A percentile compares a stretch with the other conserved stretches of the same genome.
Conservation (phyloP, 2,797 vertebrate species). For the Enteromius radiatus region DNA sequence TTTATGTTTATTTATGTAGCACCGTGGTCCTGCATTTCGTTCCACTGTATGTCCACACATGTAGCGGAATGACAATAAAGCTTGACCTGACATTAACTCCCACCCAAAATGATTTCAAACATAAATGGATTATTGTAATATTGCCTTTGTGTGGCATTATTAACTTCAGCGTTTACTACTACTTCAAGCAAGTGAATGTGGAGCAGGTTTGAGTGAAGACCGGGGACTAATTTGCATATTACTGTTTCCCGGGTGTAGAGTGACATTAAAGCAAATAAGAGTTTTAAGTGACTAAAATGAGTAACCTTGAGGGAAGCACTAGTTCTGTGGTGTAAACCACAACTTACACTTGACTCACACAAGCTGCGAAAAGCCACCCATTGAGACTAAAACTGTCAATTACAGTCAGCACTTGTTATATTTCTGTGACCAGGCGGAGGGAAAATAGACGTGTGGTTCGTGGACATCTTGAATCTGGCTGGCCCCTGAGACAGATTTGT, state of each 20-base stretch:
- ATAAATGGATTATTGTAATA: too few relatives aligned
- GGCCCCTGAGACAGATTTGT: not conserved
- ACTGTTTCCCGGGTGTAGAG: not conserved
- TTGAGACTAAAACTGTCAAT: not conserved
- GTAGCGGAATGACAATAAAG: too few relatives aligned
- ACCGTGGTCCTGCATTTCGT: too few relatives aligned
- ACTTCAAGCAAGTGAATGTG: not conserved
- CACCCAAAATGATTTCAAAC: too few relatives aligned
- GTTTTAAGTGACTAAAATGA: not conserved
- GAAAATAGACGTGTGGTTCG: not conserved
- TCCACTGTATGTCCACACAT: too few relatives aligned
- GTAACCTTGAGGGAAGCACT: not conserved
- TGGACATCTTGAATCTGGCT: conserved; percentile 17
- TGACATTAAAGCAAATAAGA: not conserved
- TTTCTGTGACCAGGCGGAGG: not conserved
- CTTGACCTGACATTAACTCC: too few relatives aligned
- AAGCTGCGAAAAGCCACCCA: not conserved
- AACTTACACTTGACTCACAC: not conserved
- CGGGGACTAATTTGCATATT: not conserved
- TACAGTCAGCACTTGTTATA: not conserved
- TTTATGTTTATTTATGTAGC: too few relatives aligned
- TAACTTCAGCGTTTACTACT: not conserved
- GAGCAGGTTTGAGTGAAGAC: not conserved
- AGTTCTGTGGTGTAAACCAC: not conserved
- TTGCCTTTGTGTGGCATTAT: too few relatives aligned